A percentile compares a stretch with the other conserved stretches of the same genome.
phyloP scores from a whole-genome alignment of 2,888 invertebrate genomes.

The Pandemis corylana region DNA sequence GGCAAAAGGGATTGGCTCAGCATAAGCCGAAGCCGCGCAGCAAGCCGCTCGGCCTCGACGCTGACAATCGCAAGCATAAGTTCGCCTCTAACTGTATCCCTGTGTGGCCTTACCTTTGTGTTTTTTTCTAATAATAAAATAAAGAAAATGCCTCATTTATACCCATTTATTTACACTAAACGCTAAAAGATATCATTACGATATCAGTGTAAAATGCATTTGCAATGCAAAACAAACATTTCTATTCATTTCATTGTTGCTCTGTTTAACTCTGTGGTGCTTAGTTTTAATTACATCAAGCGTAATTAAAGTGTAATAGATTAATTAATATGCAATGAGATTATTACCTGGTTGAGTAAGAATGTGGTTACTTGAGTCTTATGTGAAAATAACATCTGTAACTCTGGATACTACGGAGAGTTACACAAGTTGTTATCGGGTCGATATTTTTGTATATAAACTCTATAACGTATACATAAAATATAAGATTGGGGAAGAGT shows the following conservation, averaged over 20 bases:
- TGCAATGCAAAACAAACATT: slow-evolving; percentile 37
- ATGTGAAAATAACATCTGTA: neutral
- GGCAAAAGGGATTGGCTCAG: no score
- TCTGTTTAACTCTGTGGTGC: slow-evolving; percentile 7
- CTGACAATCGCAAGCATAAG: neutral
- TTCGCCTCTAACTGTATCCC: neutral
- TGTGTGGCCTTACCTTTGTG: neutral
- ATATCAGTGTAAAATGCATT: slow-evolving; percentile 30
- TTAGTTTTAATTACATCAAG: slow-evolving; percentile 29
- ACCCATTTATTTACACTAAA: neutral
- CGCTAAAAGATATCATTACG: slow-evolving; percentile 11
- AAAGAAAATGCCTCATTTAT: neutral
- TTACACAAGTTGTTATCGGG: no score
- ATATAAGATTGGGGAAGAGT: no score
- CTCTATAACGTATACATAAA: no score
- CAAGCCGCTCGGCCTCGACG: no score
- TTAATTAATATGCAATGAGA: slow-evolving; percentile 52
- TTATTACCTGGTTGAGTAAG: slow-evolving; percentile 43
- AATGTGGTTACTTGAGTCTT: slow-evolving; percentile 9
- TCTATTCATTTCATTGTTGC: slow-evolving; percentile 38
- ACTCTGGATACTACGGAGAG: neutral
- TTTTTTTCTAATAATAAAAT: neutral
- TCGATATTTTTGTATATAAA: no score
- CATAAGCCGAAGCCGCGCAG: no score
- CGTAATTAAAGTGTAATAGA: slow-evolving; percentile 50